phyloP scores from a whole-genome alignment of 2,888 invertebrate species.

The Agrochola lota region DNA sequence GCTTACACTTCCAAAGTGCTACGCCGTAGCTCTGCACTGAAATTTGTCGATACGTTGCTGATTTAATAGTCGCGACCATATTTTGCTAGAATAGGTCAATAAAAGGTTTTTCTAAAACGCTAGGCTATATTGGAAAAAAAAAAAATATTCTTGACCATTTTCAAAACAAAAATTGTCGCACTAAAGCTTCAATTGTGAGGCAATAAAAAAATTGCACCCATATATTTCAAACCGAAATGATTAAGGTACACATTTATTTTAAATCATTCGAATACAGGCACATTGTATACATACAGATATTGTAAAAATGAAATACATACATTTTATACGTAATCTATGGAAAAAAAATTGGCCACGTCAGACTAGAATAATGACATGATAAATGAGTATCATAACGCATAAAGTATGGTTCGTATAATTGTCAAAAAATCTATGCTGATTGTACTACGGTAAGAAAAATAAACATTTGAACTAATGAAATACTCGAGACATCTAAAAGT shows the following conservation, averaged over 20 bases:
- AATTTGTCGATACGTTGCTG: neutral
- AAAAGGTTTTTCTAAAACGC: neutral
- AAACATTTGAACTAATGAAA: neutral
- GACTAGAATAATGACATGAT: neutral
- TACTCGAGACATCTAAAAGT: neutral
- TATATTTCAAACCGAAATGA: neutral
- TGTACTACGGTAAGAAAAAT: neutral
- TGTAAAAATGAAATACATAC: neutral
- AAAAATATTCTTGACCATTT: neutral
- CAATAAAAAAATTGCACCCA: neutral
- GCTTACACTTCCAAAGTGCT: neutral
- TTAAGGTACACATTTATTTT: slow-evolving; percentile 6
- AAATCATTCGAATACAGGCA: slow-evolving; percentile 1
- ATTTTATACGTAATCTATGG: neutral
- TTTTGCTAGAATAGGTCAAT: neutral
- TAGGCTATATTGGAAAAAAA: neutral
- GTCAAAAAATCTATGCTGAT: neutral
- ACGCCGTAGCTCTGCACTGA: slow-evolving; percentile 1
- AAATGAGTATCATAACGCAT: neutral
- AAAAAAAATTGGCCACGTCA: neutral
- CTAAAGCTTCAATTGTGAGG: neutral
- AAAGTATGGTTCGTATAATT: neutral
- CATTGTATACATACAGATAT: slow-evolving; percentile 3
- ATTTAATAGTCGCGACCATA: neutral
- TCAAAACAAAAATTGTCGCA: neutral